These are phyloP conservation scores for Callipepla californica DNA, from an alignment of 2,113 vertebrate species.

Conservation along the genomic window DNA sequence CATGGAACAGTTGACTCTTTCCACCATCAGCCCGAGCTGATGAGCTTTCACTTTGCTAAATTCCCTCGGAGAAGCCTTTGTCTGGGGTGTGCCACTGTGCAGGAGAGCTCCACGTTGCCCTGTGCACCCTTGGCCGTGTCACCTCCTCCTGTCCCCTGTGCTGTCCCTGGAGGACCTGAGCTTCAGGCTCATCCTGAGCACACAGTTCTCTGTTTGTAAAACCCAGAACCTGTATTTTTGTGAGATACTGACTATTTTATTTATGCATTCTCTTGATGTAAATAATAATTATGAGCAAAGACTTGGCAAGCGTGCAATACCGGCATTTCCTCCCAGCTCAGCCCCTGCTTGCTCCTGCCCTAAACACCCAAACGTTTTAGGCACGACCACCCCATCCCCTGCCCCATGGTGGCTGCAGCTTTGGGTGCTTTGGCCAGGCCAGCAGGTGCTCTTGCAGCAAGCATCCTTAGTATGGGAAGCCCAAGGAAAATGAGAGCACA, in stretches of 20 bases:
- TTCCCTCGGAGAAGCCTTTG: neutral
- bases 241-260: constrained; percentile 46
- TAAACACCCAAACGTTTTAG: neutral
- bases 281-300: constrained; percentile 31
- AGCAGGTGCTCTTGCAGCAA: constrained; percentile 30
- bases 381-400: neutral
- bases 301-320: neutral
- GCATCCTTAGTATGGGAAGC: neutral
- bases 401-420: neutral
- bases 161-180: neutral
- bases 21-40: neutral
- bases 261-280: constrained; percentile 48
- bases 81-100: neutral
- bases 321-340: neutral
- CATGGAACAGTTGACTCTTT: neutral
- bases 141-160: neutral
- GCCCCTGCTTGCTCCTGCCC: neutral
- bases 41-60: neutral
- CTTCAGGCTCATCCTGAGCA: rapidly evolving
- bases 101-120: neutral
- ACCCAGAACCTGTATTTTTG: neutral
- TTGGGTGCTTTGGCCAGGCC: neutral
- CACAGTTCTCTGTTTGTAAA: rapidly evolving
- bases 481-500: constrained; percentile 63
- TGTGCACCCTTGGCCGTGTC: rapidly evolving